phyloP scores from a whole-genome alignment of 2,113 vertebrate species.

The Sceloporus undulatus region DNA sequence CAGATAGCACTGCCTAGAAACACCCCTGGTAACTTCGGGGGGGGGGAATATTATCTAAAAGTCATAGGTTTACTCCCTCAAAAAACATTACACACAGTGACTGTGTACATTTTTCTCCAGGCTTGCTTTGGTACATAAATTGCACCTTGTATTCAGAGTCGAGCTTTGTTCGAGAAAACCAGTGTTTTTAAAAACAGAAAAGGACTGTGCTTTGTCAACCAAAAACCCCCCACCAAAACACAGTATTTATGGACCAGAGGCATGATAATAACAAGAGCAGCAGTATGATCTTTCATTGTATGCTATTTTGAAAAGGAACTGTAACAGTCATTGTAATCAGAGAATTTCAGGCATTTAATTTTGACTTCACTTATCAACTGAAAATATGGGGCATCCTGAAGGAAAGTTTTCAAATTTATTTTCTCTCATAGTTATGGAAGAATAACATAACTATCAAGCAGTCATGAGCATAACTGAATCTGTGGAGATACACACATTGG shows the following conservation, averaged over 20 bases:
- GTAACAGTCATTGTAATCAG: conserved; percentile 40
- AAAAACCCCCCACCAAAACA: conserved; percentile 56
- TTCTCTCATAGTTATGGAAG: too few relatives aligned
- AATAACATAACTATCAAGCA: too few relatives aligned
- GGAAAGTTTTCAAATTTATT: too few relatives aligned
- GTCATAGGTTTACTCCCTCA: neutral
- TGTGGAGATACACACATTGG: too few relatives aligned
- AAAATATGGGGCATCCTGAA: too few relatives aligned
- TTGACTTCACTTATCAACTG: neutral
- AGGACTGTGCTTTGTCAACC: conserved; percentile 55
- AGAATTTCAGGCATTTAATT: neutral
- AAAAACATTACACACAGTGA: neutral
- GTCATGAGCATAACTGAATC: too few relatives aligned
- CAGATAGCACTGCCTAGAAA: too few relatives aligned
- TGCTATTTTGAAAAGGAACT: conserved; percentile 59
- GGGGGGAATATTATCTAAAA: neutral
- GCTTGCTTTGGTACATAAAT: neutral
- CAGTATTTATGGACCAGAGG: conserved; percentile 36
- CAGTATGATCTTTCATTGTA: neutral
- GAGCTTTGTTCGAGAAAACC: conserved; percentile 54
- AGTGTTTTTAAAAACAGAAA: conserved; percentile 46
- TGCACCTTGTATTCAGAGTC: conserved; percentile 26
- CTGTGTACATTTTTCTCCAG: neutral
- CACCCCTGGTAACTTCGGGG: too few relatives aligned
- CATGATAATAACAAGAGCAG: conserved; percentile 54